Base-by-base conservation (phyloP, 2,797 vertebrate genomes). In the Sparus aurata region DNA sequence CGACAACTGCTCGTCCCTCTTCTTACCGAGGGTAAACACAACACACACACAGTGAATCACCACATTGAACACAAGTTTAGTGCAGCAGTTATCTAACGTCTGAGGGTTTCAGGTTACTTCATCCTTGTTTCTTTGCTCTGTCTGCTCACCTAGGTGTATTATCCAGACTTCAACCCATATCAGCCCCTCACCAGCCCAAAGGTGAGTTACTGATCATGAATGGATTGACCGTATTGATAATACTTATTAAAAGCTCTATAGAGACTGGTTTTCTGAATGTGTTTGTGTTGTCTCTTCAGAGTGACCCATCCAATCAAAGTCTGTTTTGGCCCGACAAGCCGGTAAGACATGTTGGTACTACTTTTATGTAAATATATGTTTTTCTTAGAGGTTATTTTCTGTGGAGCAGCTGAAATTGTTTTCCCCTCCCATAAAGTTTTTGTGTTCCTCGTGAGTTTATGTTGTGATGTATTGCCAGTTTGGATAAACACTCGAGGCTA, bases 1-100 rank as follows among this genome's bases (percentile, higher is more conserved):
- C 2, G 89, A 95, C 12, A 97, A 97, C 91, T 98, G 97, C 89
- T 96, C 96, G 58, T 91, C 94, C 23, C 96, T 97, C 71, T 94
- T 97, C 80, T 93, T 92, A 69, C 94, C 96, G 46, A 97, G 95
- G 97, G 98, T 99, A 38, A 38, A 38, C 38, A 11, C 10, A 38
- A 11, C 38, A 11, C 38, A 11, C 38, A 5, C 30, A 50, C 62
- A 55, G 0, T 16, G 6, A 63, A 43, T 27, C 54, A 22, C 22
- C 50, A 12, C 18, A 3, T 0, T 38, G 17, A 53, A 6, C 12
- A 25, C 8, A 7, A 1, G 12, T 52, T 22, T 9, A 8, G 9
- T 41, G 27, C 52, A 30, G 47, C 53, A 55, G 16, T 10, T 46
- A 23, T 45, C 7, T 43, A 49, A 73, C 23, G 20, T n/a, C n/a